Conservation (phyloP, 2,888 invertebrate genomes). For the Harpalus rubripes region DNA sequence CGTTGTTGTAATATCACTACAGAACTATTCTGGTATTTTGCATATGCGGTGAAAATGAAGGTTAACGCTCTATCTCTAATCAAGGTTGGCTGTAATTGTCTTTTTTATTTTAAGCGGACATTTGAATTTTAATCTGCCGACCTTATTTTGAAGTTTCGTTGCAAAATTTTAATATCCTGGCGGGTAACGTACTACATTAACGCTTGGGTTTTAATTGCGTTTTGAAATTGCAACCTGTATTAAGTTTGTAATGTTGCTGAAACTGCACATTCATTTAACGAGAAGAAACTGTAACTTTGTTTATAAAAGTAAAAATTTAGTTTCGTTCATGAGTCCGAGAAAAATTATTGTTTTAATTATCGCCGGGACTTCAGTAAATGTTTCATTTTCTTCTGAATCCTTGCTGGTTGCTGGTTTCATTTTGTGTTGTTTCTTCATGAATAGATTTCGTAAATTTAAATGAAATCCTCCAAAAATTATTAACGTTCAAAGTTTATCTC, state of each 20-base stretch:
- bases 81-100: slow-evolving; percentile 51
- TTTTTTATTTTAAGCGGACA: slow-evolving; percentile 50
- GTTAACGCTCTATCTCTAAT: background rate
- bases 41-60: background rate
- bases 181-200: slow-evolving; percentile 52
- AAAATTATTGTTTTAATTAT: slow-evolving; percentile 56
- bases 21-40: too few relatives aligned
- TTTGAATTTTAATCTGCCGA: slow-evolving; percentile 60
- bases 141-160: slow-evolving; percentile 60
- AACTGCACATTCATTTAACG: slow-evolving; percentile 60
- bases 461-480: slow-evolving; percentile 6
- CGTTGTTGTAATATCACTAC: too few relatives aligned
- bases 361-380: slow-evolving; percentile 15
- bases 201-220: slow-evolving; percentile 59
- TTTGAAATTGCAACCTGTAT: slow-evolving; percentile 58
- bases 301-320: slow-evolving; percentile 60
- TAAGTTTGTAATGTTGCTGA: slow-evolving; percentile 62
- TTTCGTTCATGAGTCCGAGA: slow-evolving; percentile 52
- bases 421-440: slow-evolving; percentile 6
- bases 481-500: background rate
- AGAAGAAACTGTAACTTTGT: slow-evolving; percentile 58
- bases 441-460: slow-evolving; percentile 12
- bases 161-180: slow-evolving; percentile 59
- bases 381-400: slow-evolving; percentile 36
- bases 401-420: background rate